phyloP scores from a whole-genome alignment of 2,888 invertebrate species.

The Barypeithes pellucidus region DNA sequence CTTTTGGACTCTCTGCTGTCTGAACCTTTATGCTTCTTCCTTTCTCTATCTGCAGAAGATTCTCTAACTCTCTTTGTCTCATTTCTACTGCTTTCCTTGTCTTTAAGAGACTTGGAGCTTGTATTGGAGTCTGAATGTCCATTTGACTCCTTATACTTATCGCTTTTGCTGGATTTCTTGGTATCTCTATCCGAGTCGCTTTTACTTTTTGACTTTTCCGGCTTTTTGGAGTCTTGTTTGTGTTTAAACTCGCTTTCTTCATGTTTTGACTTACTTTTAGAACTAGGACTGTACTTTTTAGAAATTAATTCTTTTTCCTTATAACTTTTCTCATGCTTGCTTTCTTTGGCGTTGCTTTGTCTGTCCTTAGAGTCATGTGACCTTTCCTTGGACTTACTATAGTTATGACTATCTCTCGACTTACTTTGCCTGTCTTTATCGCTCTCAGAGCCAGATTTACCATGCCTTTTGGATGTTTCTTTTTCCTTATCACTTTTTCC shows the following conservation, averaged over 20 bases:
- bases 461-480: conserved; percentile 8
- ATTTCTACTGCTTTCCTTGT: conserved; percentile 29
- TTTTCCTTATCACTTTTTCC: conserved; percentile 24
- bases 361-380: conserved; percentile 26
- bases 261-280: conserved; percentile 33
- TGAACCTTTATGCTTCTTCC: conserved; percentile 51
- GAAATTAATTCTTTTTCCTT: conserved; percentile 34
- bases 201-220: conserved; percentile 26
- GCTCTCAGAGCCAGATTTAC: conserved; percentile 29
- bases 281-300: conserved; percentile 32
- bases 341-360: conserved; percentile 30
- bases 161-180: conserved; percentile 40
- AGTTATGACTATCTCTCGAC: conserved; percentile 41
- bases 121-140: conserved; percentile 3
- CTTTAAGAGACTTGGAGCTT: conserved; percentile 30
- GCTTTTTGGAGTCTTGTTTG: conserved; percentile 13
- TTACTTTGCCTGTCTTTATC: conserved; percentile 20
- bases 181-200: conserved; percentile 25
- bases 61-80: conserved; percentile 52
- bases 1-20: conserved; percentile 51
- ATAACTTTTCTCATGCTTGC: conserved; percentile 23
- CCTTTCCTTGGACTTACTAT: conserved; percentile 33
- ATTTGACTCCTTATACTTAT: conserved; percentile 32
- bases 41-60: conserved; percentile 25
- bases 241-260: conserved; percentile 18